Evolutionary conservation across 2,888 invertebrate genomes (phyloP).

Genomic region (Spisula solida): DNA sequence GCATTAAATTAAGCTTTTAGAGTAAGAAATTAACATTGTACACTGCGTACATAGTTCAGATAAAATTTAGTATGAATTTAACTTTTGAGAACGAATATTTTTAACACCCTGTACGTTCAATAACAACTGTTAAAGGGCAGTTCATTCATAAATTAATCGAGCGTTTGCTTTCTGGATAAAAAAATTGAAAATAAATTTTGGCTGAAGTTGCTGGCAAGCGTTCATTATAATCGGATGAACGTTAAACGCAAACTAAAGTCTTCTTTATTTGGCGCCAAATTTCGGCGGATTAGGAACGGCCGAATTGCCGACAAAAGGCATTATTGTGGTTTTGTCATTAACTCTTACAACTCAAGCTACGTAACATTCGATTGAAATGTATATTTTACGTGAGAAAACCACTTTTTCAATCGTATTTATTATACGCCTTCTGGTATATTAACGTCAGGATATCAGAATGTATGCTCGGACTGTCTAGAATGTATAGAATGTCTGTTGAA

Average conservation of each 20-base stretch:
- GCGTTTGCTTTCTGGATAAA: slow-evolving; percentile 13
- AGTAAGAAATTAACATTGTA: too few relatives aligned
- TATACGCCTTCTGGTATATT: neutral
- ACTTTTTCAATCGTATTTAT: neutral
- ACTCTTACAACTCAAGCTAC: neutral
- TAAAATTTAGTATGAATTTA: too few relatives aligned
- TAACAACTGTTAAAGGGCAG: neutral
- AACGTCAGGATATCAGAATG: neutral
- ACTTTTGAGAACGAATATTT: too few relatives aligned
- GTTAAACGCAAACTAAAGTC: slow-evolving; percentile 51
- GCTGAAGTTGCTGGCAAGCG: slow-evolving; percentile 33
- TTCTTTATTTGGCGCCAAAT: slow-evolving; percentile 61
- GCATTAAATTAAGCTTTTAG: too few relatives aligned
- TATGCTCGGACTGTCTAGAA: too few relatives aligned
- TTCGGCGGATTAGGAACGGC: slow-evolving; percentile 53
- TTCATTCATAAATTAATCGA: slow-evolving; percentile 23
- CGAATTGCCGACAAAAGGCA: slow-evolving; percentile 37
- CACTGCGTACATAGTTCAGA: too few relatives aligned
- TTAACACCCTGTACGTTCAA: too few relatives aligned
- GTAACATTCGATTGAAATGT: neutral
- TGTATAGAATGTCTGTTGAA: too few relatives aligned
- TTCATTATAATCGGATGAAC: slow-evolving; percentile 11
- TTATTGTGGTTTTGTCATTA: neutral
- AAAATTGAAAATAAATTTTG: slow-evolving; percentile 11
- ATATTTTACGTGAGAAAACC: neutral